phyloP scores from a whole-genome alignment of 2,113 vertebrate species.

The Leucopternis melanops region DNA sequence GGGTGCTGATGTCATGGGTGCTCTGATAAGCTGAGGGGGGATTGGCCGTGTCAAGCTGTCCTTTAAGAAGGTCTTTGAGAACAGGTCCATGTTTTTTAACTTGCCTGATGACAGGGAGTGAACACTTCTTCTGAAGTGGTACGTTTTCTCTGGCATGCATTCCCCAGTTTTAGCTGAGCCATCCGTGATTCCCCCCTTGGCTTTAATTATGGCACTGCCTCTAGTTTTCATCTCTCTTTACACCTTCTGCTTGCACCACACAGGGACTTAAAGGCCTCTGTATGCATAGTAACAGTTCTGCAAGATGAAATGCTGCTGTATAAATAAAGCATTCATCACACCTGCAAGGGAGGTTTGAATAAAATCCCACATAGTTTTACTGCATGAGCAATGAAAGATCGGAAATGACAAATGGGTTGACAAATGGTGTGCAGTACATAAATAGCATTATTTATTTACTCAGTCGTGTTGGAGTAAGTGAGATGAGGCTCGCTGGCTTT shows the following conservation, averaged over 20 bases:
- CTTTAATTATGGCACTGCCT: not conserved
- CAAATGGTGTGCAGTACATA: conserved; percentile 4
- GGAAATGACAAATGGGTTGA: conserved; percentile 32
- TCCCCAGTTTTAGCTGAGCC: not conserved
- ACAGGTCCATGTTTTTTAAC: not conserved
- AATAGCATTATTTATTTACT: conserved; percentile 48
- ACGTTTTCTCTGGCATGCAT: rapidly evolving
- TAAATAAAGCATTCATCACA: conserved; percentile 44
- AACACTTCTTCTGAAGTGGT: not conserved
- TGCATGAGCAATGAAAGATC: not conserved
- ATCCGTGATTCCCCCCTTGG: not conserved
- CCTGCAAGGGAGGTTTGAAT: not conserved
- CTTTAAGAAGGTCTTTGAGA: not conserved
- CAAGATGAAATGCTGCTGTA: not conserved
- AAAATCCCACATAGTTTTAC: not conserved
- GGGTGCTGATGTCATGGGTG: not conserved
- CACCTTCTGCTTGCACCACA: not conserved
- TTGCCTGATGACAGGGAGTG: not conserved
- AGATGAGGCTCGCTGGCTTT: not conserved
- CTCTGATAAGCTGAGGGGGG: not conserved
- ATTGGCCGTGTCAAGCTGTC: not conserved
- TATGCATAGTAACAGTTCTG: not conserved
- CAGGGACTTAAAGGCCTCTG: not conserved
- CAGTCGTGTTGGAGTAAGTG: not conserved
- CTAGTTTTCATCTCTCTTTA: not conserved